Percentiles rank a stretch among this genome's conserved stretches.
phyloP scores from a whole-genome alignment of 2,888 invertebrate genomes.

The Rhagium mordax region DNA sequence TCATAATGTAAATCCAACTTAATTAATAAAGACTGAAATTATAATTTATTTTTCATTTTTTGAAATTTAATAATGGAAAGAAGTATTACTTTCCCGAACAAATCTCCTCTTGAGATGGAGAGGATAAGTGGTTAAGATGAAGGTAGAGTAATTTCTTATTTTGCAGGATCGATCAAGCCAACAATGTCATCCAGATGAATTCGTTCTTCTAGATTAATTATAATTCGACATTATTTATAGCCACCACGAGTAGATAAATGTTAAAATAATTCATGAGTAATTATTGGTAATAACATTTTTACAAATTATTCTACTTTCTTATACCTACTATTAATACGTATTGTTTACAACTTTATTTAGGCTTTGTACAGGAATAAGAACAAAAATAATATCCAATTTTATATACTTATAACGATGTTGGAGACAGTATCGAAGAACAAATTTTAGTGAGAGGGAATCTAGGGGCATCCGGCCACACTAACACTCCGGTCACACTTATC shows the following conservation, averaged over 20 bases:
- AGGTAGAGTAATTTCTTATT: background rate
- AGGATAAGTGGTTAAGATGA: background rate
- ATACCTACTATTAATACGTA: too few relatives aligned
- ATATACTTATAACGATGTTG: too few relatives aligned
- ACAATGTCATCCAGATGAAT: slow-evolving; percentile 8
- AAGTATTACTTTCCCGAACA: slow-evolving; percentile 2
- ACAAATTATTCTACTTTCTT: too few relatives aligned
- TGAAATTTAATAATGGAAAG: slow-evolving; percentile 19
- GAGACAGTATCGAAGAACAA: too few relatives aligned
- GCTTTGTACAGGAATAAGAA: too few relatives aligned
- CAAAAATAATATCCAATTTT: too few relatives aligned
- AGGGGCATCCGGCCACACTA: too few relatives aligned
- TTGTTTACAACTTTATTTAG: too few relatives aligned
- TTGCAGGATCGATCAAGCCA: background rate
- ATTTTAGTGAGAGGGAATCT: too few relatives aligned
- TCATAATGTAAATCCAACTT: too few relatives aligned
- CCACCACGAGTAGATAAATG: background rate
- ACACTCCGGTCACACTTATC: too few relatives aligned
- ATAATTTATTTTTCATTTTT: slow-evolving; percentile 1
- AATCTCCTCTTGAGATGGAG: background rate
- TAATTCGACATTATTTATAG: background rate
- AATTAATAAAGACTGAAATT: background rate
- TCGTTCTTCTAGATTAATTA: slow-evolving; percentile 4
- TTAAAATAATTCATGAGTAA: background rate
- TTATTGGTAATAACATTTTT: too few relatives aligned